These are phyloP conservation scores for Girardinus metallicus DNA, from an alignment of 2,797 vertebrate genomes.

Conservation along the genomic window DNA sequence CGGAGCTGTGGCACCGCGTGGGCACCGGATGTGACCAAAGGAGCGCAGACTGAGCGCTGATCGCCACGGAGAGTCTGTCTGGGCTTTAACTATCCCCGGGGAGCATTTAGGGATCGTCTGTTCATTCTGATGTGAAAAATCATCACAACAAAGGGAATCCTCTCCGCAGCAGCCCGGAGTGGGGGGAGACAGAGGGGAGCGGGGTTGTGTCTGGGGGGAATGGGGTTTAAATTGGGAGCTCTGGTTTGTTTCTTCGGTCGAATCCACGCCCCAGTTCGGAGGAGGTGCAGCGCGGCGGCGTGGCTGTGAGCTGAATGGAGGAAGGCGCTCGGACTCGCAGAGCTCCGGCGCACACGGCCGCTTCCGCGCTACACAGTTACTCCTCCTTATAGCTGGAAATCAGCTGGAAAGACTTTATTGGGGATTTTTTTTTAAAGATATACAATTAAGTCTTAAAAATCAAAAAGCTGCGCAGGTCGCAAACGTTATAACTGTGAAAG, in stretches of 20 bases:
- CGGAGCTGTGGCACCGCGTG: constrained; percentile 31
- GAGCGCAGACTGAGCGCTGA: neutral
- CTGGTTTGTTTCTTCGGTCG: neutral
- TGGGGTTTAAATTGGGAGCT: neutral
- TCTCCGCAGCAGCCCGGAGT: neutral
- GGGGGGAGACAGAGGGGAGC: neutral
- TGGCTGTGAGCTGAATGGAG: constrained; percentile 27
- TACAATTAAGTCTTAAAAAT: neutral
- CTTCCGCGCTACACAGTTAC: neutral
- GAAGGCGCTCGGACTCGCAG: constrained; percentile 20
- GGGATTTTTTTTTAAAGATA: neutral
- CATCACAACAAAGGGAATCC: constrained; percentile 3
- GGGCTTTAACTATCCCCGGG: constrained; percentile 4
- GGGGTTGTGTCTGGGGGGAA: neutral
- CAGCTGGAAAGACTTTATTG: neutral
- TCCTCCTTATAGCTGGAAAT: neutral
- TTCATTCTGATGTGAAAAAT: constrained; percentile 12
- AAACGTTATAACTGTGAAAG: neutral
- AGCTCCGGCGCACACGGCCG: neutral
- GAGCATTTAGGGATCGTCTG: constrained; percentile 22
- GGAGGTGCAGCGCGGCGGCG: neutral
- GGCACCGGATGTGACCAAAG: constrained; percentile 8
- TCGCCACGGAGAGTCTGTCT: neutral
- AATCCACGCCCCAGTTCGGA: constrained; percentile 20
- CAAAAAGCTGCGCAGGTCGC: neutral